Conservation (phyloP, 2,797 vertebrate genomes). For the Tauraco hartlaubi region DNA sequence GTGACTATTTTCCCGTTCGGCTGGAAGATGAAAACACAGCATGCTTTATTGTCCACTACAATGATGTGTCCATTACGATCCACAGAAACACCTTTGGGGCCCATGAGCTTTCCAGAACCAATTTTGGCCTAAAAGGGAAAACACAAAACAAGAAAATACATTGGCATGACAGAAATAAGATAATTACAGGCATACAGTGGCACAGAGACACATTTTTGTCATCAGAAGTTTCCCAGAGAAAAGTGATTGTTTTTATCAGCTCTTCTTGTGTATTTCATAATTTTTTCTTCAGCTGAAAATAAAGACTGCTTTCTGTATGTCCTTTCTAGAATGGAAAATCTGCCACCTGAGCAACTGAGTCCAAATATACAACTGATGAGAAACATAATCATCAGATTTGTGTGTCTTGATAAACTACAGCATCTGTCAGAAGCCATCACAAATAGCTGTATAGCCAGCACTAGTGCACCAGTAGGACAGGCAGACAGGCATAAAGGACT, state of each 20-base stretch:
- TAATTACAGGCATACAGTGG: background rate
- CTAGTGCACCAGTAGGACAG: background rate
- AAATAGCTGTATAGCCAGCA: background rate
- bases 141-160: background rate
- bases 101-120: conserved; percentile 97
- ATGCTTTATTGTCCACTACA: conserved; percentile 98
- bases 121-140: conserved; percentile 89
- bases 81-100: conserved; percentile 96
- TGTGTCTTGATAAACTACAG: background rate
- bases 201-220: background rate
- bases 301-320: background rate
- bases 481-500: background rate
- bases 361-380: background rate
- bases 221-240: background rate
- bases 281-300: background rate
- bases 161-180: background rate
- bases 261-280: background rate
- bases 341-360: background rate
- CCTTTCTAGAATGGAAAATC: background rate
- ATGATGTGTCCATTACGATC: conserved; percentile 97
- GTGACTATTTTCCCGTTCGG: conserved; percentile 96
- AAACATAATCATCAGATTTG: background rate
- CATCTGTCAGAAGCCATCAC: background rate
- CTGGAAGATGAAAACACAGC: conserved; percentile 98
- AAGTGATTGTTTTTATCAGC: background rate